These are phyloP conservation scores for Phenganax marumi DNA, from an alignment of 92 coral and sea anemone species.

Conservation along the genomic window DNA sequence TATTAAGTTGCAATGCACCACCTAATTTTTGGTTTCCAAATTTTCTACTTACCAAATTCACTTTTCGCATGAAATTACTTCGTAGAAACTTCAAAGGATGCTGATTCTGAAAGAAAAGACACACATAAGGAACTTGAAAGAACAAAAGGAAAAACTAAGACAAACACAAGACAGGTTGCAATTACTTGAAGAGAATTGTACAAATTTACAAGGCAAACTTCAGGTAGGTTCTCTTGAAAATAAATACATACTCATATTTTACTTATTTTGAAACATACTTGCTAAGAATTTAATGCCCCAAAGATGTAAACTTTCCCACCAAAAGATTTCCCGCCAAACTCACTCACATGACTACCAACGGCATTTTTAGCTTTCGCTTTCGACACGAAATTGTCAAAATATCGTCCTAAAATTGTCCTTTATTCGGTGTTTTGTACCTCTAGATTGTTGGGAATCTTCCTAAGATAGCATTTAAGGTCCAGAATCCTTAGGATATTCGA, in stretches of 20 bases:
- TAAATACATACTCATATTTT: neutral
- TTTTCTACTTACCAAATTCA: no score
- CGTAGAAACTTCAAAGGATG: conserved; percentile 84
- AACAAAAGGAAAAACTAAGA: conserved; percentile 73
- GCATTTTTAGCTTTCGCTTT: no score
- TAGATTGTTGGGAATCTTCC: no score
- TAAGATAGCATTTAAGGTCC: no score
- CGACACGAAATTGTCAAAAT: no score
- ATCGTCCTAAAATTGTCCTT: no score
- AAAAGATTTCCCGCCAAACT: no score
- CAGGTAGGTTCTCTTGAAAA: conserved; percentile 56
- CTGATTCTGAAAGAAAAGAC: conserved; percentile 75
- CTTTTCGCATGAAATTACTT: neutral
- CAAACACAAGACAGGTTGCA: conserved; percentile 67
- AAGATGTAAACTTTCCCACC: neutral
- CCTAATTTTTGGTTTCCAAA: no score
- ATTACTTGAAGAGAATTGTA: conserved; percentile 67
- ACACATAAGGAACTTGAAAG: conserved; percentile 82
- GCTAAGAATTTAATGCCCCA: neutral
- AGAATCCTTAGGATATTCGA: no score
- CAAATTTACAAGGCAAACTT: conserved; percentile 63
- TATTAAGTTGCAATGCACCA: no score
- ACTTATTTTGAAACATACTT: neutral
- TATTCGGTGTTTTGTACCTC: no score
- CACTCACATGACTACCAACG: no score